Percentiles rank a stretch among this genome's conserved stretches.
Evolutionary conservation across 2,113 vertebrate species (phyloP).

Genomic region (Emydura subglobosa): DNA sequence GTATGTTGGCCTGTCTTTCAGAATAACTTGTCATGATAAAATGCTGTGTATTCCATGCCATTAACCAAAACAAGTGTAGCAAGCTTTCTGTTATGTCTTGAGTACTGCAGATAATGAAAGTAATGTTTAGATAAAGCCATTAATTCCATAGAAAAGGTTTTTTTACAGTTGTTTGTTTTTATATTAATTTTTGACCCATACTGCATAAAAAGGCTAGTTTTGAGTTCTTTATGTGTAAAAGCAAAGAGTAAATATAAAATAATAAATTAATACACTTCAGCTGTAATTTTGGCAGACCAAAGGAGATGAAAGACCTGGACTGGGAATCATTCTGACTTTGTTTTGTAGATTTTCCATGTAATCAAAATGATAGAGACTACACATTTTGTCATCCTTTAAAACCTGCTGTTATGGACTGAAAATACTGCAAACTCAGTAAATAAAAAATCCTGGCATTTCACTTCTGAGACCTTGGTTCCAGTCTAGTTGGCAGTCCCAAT

Average conservation of each 20-base stretch:
- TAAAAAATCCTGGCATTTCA: constrained; percentile 26
- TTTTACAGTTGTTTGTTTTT: constrained; percentile 14
- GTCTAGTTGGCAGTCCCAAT: neutral
- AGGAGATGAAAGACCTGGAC: neutral
- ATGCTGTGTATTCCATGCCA: neutral
- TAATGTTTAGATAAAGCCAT: neutral
- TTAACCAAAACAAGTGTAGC: neutral
- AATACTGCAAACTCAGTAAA: neutral
- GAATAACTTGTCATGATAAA: neutral
- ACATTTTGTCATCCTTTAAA: neutral
- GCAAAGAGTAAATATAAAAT: neutral
- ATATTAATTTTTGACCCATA: neutral
- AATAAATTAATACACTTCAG: neutral
- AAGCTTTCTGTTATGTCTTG: constrained; percentile 4
- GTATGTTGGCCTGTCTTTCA: neutral
- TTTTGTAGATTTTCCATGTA: neutral
- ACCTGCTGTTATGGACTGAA: neutral
- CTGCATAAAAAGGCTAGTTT: neutral
- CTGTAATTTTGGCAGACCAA: neutral
- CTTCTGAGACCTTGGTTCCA: constrained; percentile 10
- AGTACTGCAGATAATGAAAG: constrained; percentile 15
- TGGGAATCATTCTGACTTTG: neutral
- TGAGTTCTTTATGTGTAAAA: neutral
- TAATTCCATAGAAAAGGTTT: neutral
- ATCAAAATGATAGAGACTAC: neutral